A percentile compares a stretch with the other conserved stretches of the same genome.
These are phyloP conservation scores for Trachelus troglodyta DNA, from an alignment of 2,888 invertebrate genomes.

Conservation along the genomic window DNA sequence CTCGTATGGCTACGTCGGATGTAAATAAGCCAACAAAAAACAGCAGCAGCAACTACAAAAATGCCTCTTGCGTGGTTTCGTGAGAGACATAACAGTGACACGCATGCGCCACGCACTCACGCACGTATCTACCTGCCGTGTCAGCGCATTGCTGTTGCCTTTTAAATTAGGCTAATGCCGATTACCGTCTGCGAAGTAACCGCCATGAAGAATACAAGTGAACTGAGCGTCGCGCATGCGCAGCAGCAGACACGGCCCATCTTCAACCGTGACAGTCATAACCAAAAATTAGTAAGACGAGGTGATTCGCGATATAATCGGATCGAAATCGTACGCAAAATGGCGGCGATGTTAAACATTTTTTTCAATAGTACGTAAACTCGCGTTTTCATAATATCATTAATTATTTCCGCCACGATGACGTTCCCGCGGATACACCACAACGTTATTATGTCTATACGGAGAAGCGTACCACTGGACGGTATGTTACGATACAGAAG, in stretches of 20 bases:
- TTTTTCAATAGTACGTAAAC: not conserved
- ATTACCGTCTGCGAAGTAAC: constrained; percentile 6
- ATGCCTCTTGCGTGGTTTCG: not conserved
- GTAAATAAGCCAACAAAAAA: not conserved
- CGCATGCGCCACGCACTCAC: not conserved
- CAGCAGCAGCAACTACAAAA: not conserved
- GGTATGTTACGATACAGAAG: not conserved
- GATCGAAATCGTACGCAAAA: not conserved
- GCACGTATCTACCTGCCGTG: constrained; percentile 5
- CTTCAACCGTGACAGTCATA: not conserved
- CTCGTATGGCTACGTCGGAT: not conserved
- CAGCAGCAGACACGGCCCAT: not conserved
- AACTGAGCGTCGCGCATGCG: not conserved
- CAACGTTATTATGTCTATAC: not conserved
- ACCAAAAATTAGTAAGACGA: not conserved
- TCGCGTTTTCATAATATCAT: not conserved
- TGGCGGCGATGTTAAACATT: not conserved
- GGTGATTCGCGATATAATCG: not conserved
- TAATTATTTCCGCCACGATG: not conserved
- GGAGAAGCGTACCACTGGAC: not conserved
- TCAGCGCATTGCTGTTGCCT: constrained; percentile 25
- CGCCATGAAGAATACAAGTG: not conserved
- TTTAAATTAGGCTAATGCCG: constrained; percentile 21
- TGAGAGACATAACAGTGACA: not conserved
- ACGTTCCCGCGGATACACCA: not conserved